phyloP scores from a whole-genome alignment of 2,797 vertebrate species.

The Sparus aurata region DNA sequence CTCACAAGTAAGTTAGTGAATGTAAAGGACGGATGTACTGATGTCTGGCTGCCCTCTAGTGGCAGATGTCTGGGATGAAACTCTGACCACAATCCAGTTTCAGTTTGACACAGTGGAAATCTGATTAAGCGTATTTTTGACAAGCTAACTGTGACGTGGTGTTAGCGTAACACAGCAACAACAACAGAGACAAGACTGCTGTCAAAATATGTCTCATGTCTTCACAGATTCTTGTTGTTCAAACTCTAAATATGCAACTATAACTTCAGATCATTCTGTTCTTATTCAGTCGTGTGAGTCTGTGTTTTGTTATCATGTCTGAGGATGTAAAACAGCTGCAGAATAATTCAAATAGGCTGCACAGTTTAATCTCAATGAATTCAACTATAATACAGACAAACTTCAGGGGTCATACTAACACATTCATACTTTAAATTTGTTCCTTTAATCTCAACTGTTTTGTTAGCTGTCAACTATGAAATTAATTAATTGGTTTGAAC shows the following conservation, averaged over 20 bases:
- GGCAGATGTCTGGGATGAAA: constrained; percentile 16
- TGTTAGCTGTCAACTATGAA: too few relatives aligned
- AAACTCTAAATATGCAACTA: not conserved
- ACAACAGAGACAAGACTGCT: not conserved
- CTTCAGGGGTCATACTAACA: not conserved
- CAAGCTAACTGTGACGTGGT: not conserved
- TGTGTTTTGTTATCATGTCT: too few relatives aligned
- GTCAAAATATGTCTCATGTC: not conserved
- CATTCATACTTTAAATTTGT: not conserved
- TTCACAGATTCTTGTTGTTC: not conserved
- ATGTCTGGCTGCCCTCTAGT: constrained; percentile 69
- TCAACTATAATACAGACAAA: not conserved
- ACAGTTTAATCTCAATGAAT: not conserved
- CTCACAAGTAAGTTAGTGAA: constrained; percentile 8
- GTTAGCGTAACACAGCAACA: too few relatives aligned
- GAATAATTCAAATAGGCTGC: not conserved
- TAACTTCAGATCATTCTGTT: not conserved
- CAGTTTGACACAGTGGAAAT: not conserved
- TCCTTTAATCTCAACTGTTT: not conserved
- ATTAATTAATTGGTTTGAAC: too few relatives aligned
- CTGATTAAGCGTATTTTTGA: not conserved
- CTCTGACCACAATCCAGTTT: not conserved
- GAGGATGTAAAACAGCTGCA: not conserved
- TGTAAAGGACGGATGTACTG: not conserved
- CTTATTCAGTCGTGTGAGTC: too few relatives aligned